Conservation (phyloP, 2,797 vertebrate species). For the Acestrorhynchus altus region DNA sequence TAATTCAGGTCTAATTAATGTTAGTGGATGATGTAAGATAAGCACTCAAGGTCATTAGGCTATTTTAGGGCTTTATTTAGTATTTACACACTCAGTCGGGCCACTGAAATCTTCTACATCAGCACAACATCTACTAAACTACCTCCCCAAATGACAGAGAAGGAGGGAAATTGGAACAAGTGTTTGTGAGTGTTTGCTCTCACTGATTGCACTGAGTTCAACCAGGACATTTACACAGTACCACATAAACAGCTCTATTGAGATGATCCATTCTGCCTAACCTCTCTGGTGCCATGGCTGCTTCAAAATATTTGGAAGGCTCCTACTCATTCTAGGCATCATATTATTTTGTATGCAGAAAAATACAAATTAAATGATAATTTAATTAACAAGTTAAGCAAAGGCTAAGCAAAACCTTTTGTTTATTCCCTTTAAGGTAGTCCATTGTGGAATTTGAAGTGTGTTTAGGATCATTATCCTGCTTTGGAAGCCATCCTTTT, state of each 20-base stretch:
- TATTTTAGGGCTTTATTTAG: conserved; percentile 4
- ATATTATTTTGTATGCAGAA: too few relatives aligned
- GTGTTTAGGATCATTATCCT: too few relatives aligned
- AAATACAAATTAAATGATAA: too few relatives aligned
- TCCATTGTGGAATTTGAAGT: too few relatives aligned
- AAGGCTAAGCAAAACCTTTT: too few relatives aligned
- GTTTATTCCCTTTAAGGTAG: too few relatives aligned
- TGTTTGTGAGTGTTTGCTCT: neutral
- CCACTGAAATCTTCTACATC: neutral
- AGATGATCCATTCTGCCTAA: neutral
- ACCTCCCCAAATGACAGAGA: neutral
- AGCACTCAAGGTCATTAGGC: neutral
- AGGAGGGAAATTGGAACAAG: neutral
- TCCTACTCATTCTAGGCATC: neutral
- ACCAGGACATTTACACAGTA: neutral
- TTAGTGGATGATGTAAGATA: neutral
- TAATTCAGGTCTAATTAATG: neutral
- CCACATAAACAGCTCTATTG: neutral
- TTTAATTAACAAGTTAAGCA: too few relatives aligned
- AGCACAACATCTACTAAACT: conserved; percentile 9
- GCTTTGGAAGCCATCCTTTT: too few relatives aligned
- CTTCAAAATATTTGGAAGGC: neutral
- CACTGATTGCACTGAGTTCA: neutral
- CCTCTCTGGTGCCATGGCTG: neutral
- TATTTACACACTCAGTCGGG: neutral